Percentiles rank a stretch among this genome's conserved stretches.
Evolutionary conservation across 2,888 invertebrate genomes (phyloP).

Genomic region (Papilio gigon): DNA sequence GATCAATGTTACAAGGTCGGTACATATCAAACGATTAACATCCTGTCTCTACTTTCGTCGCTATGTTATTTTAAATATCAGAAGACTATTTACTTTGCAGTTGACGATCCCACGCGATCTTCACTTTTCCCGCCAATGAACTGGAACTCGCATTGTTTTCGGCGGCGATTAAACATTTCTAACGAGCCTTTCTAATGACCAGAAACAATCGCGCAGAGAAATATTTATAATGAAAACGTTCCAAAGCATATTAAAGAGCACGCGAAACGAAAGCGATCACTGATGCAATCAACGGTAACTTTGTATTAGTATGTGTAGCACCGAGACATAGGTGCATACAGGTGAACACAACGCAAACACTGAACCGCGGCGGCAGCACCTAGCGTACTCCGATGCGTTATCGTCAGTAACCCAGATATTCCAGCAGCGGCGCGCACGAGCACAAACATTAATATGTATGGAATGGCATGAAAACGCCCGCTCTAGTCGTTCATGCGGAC

Average conservation of each 20-base stretch:
- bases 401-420: constrained; percentile 26
- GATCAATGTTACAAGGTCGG: too few relatives aligned
- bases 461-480: constrained; percentile 2
- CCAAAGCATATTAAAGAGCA: not conserved
- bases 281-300: not conserved
- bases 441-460: constrained; percentile 32
- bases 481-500: not conserved
- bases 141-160: constrained; percentile 24
- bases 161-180: constrained; percentile 35
- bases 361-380: too few relatives aligned
- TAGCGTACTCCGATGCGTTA: not conserved
- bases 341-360: too few relatives aligned
- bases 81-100: constrained; percentile 6
- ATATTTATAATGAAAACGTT: constrained; percentile 26
- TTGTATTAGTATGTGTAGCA: not conserved
- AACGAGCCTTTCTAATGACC: constrained; percentile 38
- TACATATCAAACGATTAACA: not conserved
- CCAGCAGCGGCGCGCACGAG: not conserved
- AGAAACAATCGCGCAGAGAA: constrained; percentile 33
- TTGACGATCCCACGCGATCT: constrained; percentile 26
- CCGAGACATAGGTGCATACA: too few relatives aligned
- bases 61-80: not conserved
- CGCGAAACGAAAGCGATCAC: constrained; percentile 11
- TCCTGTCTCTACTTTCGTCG: not conserved
- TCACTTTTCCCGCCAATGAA: constrained; percentile 1